Conservation (phyloP, 2,888 invertebrate species). For the Sphaerophoria rueppellii region DNA sequence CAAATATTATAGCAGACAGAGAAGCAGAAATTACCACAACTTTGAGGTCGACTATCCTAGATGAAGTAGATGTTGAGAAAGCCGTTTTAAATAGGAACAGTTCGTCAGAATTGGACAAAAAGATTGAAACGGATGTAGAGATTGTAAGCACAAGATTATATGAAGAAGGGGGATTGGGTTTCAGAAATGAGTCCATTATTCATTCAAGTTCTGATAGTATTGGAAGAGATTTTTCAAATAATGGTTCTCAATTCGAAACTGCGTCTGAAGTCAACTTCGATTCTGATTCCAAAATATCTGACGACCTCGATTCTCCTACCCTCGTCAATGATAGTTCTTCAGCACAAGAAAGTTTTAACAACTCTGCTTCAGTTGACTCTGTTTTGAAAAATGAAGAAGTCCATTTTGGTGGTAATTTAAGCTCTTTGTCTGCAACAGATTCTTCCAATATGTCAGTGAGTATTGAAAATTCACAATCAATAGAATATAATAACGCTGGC, state of each 20-base stretch:
- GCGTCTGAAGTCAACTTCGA: constrained; percentile 22
- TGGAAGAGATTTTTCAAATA: background rate
- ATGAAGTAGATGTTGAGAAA: no score
- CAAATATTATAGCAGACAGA: no score
- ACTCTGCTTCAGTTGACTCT: background rate
- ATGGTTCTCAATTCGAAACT: background rate
- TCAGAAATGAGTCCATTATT: background rate
- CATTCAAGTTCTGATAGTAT: background rate
- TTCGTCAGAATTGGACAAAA: no score
- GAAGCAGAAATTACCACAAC: no score
- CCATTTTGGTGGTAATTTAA: no score
- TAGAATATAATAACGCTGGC: background rate
- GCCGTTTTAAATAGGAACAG: no score
- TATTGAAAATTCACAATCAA: background rate
- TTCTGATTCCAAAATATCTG: constrained; percentile 36
- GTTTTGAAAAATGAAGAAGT: background rate
- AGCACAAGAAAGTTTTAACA: background rate
- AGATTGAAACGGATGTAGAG: background rate
- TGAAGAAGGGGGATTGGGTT: background rate
- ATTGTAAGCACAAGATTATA: background rate
- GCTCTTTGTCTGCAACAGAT: no score
- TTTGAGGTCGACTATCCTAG: no score
- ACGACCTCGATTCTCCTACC: constrained; percentile 14
- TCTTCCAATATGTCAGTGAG: background rate
- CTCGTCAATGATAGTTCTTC: constrained; percentile 10